A percentile compares a stretch with the other conserved stretches of the same genome.
These are phyloP conservation scores for Mastigias papua DNA, from an alignment of 30 jellyfish, hydroid and myxozoan genomes.

Conservation along the genomic window DNA sequence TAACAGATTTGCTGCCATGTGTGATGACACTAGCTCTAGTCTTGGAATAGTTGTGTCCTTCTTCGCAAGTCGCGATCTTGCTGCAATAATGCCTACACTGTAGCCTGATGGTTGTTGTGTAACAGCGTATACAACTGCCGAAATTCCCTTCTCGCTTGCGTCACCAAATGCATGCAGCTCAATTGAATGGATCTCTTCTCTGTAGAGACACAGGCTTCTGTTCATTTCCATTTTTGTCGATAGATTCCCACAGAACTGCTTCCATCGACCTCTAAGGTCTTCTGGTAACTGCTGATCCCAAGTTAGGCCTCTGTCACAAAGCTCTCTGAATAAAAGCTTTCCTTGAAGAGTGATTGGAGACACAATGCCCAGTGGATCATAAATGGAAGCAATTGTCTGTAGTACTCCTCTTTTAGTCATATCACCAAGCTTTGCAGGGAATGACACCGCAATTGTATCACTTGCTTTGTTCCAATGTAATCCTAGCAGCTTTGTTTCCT, in stretches of 20 bases:
- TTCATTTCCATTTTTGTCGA: slow-evolving; percentile 43
- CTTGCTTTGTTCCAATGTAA: slow-evolving; percentile 50
- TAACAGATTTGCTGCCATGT: slow-evolving; percentile 75
- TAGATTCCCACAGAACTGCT: slow-evolving; percentile 14
- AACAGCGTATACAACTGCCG: slow-evolving; percentile 63
- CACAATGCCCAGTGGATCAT: slow-evolving; percentile 71
- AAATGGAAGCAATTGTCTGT: slow-evolving; percentile 48
- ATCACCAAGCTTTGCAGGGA: slow-evolving; percentile 35
- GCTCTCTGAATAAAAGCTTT: slow-evolving; percentile 39
- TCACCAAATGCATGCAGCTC: slow-evolving; percentile 85
- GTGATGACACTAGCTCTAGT: slow-evolving; percentile 77
- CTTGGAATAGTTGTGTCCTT: slow-evolving; percentile 75
- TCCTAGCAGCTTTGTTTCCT: slow-evolving; percentile 63
- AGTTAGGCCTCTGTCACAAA: slow-evolving; percentile 39
- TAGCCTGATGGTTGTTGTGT: slow-evolving; percentile 49
- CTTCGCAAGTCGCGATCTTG: slow-evolving; percentile 70
- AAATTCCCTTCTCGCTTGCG: slow-evolving; percentile 67
- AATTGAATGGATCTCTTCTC: slow-evolving; percentile 21
- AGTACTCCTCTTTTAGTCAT: too few relatives aligned
- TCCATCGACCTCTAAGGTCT: slow-evolving; percentile 40
- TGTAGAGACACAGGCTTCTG: slow-evolving; percentile 22
- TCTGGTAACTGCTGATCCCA: slow-evolving; percentile 72
- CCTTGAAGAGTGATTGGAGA: slow-evolving; percentile 63
- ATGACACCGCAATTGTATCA: slow-evolving; percentile 40
- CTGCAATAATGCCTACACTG: slow-evolving; percentile 44